phyloP scores from a whole-genome alignment of 2,888 invertebrate genomes.

The Hirtodrosophila cameraria region DNA sequence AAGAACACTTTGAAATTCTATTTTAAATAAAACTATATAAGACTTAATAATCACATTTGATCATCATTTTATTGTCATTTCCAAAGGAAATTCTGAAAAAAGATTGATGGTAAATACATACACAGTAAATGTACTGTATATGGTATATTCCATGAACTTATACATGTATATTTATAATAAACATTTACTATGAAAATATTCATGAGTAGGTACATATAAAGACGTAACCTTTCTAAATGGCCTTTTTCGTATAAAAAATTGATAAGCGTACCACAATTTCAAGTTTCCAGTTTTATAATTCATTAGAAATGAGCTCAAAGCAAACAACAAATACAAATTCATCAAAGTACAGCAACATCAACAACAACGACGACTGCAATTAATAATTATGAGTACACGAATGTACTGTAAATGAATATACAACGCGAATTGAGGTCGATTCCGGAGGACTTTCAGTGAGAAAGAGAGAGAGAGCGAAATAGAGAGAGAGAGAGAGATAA shows the following conservation, averaged over 20 bases:
- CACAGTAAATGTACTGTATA: background rate
- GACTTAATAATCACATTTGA: no score
- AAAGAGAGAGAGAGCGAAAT: background rate
- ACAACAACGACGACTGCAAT: slow-evolving; percentile 49
- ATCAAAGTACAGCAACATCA: slow-evolving; percentile 16
- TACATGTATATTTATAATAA: background rate
- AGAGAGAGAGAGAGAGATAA: background rate
- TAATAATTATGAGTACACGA: slow-evolving; percentile 55
- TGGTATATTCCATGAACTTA: background rate
- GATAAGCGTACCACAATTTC: slow-evolving; percentile 56
- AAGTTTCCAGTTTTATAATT: slow-evolving; percentile 51
- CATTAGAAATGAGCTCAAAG: slow-evolving; percentile 46
- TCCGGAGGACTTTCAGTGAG: background rate
- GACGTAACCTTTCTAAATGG: slow-evolving; percentile 65
- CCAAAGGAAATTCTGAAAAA: no score
- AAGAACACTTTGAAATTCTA: no score
- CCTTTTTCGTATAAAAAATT: slow-evolving; percentile 59
- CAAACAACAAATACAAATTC: slow-evolving; percentile 44
- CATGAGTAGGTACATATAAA: slow-evolving; percentile 13
- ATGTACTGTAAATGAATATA: slow-evolving; percentile 4
- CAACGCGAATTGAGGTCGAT: slow-evolving; percentile 52
- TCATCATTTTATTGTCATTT: no score
- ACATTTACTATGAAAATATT: no score
- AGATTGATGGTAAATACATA: no score
- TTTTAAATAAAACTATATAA: no score